phyloP scores from a whole-genome alignment of 1,140 invertebrate genomes.

The Bombus fervidus region DNA sequence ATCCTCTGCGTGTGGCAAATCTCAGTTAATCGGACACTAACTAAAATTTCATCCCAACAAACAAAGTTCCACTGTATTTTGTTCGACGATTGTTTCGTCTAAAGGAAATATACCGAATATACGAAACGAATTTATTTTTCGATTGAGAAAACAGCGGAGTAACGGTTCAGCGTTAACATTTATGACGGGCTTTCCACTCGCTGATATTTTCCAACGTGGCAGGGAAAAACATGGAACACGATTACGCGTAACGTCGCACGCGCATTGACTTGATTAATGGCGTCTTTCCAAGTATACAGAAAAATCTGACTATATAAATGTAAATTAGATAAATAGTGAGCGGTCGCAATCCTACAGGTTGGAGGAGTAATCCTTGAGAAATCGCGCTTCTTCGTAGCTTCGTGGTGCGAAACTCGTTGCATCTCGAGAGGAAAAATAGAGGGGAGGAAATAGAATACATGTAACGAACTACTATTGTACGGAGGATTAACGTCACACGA shows the following conservation, averaged over 20 bases:
- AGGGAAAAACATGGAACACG: slow-evolving; percentile 9
- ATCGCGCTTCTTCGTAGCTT: not conserved
- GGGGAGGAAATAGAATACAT: slow-evolving; percentile 7
- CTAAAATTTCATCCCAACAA: too few species aligned
- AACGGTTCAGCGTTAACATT: not conserved
- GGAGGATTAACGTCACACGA: slow-evolving; percentile 15
- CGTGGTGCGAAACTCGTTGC: not conserved
- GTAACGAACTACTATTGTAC: slow-evolving; percentile 23
- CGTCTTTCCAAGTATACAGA: slow-evolving; percentile 3
- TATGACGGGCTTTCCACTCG: not conserved
- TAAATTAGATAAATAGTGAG: slow-evolving; percentile 48
- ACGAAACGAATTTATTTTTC: not conserved
- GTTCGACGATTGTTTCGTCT: too few species aligned
- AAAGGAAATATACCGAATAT: too few species aligned
- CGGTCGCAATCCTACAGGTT: not conserved
- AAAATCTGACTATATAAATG: slow-evolving; percentile 43
- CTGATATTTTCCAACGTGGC: slow-evolving; percentile 19
- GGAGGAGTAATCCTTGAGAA: slow-evolving; percentile 41
- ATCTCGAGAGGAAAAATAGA: not conserved
- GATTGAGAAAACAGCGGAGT: not conserved
- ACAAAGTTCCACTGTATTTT: rapidly evolving
- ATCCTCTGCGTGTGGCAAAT: too few species aligned
- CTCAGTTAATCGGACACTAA: too few species aligned
- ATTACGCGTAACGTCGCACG: slow-evolving; percentile 8
- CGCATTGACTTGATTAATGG: slow-evolving; percentile 34